These are phyloP conservation scores for Lepidiolamprologus cunningtoni DNA, from an alignment of 2,113 vertebrate species.

Conservation along the genomic window DNA sequence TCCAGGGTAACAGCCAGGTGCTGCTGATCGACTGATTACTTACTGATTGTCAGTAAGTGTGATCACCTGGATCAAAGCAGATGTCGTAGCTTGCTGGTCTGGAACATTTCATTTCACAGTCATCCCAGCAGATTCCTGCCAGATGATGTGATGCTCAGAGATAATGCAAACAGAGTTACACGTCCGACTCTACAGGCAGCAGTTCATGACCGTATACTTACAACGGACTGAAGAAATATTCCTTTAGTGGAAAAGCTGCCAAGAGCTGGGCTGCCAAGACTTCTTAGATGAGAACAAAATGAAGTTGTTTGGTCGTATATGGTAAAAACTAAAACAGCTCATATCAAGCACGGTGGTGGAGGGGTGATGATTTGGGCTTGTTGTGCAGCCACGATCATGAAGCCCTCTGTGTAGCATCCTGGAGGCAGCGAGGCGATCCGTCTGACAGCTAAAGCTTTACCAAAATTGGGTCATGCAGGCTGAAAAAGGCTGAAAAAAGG, in stretches of 20 bases:
- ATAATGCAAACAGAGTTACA: not conserved
- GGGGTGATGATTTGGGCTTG: not conserved
- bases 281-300: not conserved
- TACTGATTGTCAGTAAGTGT: not conserved
- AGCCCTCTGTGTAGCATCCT: not conserved
- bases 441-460: not conserved
- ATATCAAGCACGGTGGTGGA: not conserved
- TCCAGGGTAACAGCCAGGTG: not conserved
- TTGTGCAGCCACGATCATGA: not conserved
- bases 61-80: not conserved
- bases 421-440: not conserved
- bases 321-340: fast-evolving
- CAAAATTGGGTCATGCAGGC: not conserved
- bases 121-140: not conserved
- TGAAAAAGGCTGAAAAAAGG: not conserved
- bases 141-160: not conserved
- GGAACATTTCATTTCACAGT: not conserved
- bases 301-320: not conserved
- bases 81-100: not conserved
- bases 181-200: not conserved
- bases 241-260: fast-evolving
- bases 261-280: not conserved
- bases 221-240: not conserved
- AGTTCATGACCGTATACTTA: not conserved
- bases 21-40: not conserved